Evolutionary conservation across 2,888 invertebrate genomes (phyloP).

Genomic region (Eledona agricola): DNA sequence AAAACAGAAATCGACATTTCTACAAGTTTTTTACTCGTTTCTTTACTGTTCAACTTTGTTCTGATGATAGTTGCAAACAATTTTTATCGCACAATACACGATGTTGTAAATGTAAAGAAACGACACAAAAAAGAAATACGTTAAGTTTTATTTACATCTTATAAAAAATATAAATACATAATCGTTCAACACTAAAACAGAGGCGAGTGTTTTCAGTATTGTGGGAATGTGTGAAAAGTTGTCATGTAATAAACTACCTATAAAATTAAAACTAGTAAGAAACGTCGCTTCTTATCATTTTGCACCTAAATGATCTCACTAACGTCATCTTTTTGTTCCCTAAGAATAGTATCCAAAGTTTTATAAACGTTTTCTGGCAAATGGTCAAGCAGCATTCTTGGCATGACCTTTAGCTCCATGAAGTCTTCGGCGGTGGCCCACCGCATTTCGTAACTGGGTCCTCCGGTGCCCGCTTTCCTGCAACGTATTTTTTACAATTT

Average conservation of each 20-base stretch:
- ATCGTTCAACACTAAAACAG: slow-evolving; percentile 16
- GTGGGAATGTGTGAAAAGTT: slow-evolving; percentile 25
- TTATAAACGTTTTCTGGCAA: slow-evolving; percentile 81
- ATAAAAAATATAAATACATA: slow-evolving; percentile 38
- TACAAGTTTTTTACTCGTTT: no score
- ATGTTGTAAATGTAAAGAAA: no score
- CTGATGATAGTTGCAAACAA: no score
- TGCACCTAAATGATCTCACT: slow-evolving; percentile 51
- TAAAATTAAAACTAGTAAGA: slow-evolving; percentile 5
- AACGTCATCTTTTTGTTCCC: slow-evolving; percentile 61
- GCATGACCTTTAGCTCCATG: slow-evolving; percentile 83
- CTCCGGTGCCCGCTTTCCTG: slow-evolving; percentile 71
- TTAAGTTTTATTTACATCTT: slow-evolving; percentile 34
- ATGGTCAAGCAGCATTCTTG: slow-evolving; percentile 86
- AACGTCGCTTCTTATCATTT: neutral
- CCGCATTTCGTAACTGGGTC: slow-evolving; percentile 76
- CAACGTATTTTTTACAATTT: slow-evolving; percentile 29
- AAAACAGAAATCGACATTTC: no score
- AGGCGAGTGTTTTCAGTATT: slow-evolving; percentile 12
- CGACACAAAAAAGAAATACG: slow-evolving; percentile 22
- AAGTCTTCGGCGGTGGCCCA: slow-evolving; percentile 86
- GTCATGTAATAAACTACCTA: no score
- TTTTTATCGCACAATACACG: no score
- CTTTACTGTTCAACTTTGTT: no score
- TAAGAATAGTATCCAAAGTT: slow-evolving; percentile 72